Conservation (phyloP, 2,888 invertebrate genomes). For the Dasypolia templi region DNA sequence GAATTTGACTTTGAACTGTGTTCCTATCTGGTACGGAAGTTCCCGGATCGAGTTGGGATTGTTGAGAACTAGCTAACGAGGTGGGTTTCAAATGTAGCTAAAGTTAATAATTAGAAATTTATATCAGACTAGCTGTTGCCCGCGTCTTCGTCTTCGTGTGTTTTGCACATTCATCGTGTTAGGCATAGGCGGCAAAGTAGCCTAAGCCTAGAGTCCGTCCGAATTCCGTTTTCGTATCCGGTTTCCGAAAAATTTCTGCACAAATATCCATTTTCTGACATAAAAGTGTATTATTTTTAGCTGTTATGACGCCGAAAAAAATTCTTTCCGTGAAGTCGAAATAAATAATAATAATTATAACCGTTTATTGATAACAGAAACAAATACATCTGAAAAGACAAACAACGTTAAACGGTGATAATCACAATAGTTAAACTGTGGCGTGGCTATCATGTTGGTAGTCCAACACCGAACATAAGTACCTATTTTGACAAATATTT, state of each 20-base stretch:
- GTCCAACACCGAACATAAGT: no score
- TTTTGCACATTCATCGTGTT: no score
- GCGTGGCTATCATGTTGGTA: no score
- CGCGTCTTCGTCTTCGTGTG: no score
- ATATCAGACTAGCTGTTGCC: no score
- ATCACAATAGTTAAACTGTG: no score
- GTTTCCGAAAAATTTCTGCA: not conserved
- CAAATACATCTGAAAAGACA: no score
- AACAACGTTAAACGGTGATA: no score
- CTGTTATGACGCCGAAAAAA: not conserved
- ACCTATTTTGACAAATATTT: no score
- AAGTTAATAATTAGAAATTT: not conserved
- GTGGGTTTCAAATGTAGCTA: constrained; percentile 7
- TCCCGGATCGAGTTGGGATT: constrained; percentile 28
- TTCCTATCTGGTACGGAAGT: constrained; percentile 14
- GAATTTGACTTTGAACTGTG: not conserved
- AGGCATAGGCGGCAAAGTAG: no score
- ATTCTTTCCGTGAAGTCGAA: not conserved
- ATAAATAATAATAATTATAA: no score
- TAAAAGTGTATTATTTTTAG: not conserved
- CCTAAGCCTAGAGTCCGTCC: not conserved
- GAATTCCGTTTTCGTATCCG: not conserved
- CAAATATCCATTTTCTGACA: not conserved
- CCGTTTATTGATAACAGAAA: no score
- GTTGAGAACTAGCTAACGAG: constrained; percentile 17